Evolutionary conservation across 2,113 vertebrate species (phyloP), one percentile per base, ranked within the genome.

Genomic region (Tetraodon nigroviridis): DNA sequence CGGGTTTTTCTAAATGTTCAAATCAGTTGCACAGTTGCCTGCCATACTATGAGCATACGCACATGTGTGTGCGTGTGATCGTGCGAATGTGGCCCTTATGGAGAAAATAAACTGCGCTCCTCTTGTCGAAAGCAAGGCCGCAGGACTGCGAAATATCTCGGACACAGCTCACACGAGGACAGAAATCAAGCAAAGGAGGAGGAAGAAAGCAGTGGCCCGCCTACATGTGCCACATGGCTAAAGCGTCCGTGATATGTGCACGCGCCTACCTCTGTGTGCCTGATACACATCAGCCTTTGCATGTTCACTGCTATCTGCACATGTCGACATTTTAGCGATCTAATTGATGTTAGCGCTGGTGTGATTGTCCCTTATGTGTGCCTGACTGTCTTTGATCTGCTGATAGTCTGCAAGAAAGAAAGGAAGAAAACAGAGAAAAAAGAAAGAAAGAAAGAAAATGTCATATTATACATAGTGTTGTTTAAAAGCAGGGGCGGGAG

Each of bases 51-150:
- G 5, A 13, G 44, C n/a, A n/a, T 46, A n/a, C n/a, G n/a, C n/a
- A n/a, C n/a, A n/a, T n/a, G n/a, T 19, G 40, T 58, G 65, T 55
- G 13, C 16, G 61, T 22, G 15, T 19, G 47, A 41, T 22, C 11
- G 41, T 49, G 37, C 57, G 55, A 60, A 69, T 74, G 51, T n/a
- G n/a, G n/a, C n/a, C n/a, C n/a, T n/a, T n/a, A n/a, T n/a, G n/a
- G n/a, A n/a, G n/a, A n/a, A n/a, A n/a, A n/a, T 80, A 87, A 87
- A 88, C 85, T 77, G 76, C 78, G 81, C 82, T 79, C 81, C 76
- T 75, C 69, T 69, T 87, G 78, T 86, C 80, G 79, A 80, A 83
- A 73, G 66, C 75, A 69, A 71, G 78, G 80, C 80, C 79, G 19
- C 44, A 6, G 71, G 88, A 83, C 79, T 78, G 69, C 56, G 78